Conservation (phyloP, 2,888 invertebrate species). For the Seira sanloemensis region DNA sequence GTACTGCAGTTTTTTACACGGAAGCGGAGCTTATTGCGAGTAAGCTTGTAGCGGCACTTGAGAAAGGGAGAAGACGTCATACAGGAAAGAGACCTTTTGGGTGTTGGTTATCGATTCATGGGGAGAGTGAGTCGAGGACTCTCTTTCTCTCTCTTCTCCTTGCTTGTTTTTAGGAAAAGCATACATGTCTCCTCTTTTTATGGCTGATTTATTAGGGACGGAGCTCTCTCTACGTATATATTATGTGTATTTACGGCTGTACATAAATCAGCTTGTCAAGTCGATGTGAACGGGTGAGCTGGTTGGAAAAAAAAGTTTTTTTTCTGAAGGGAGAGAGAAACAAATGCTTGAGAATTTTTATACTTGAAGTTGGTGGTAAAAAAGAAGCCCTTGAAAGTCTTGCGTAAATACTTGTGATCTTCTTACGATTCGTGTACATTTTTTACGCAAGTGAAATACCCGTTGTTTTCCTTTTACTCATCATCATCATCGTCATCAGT, state of each 20-base stretch:
- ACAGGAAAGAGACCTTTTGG: conserved; percentile 33
- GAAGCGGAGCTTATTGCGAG: too few species aligned
- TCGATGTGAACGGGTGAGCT: conserved; percentile 61
- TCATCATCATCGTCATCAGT: not conserved
- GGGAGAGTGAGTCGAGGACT: too few species aligned
- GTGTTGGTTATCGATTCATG: conserved; percentile 23
- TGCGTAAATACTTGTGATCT: not conserved
- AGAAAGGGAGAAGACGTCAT: conserved; percentile 36
- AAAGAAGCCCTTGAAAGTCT: conserved; percentile 52
- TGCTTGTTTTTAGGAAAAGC: conserved; percentile 46
- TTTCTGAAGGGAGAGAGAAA: too few species aligned
- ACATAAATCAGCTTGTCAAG: conserved; percentile 63
- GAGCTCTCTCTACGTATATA: conserved; percentile 50
- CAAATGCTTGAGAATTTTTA: conserved; percentile 36
- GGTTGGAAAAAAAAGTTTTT: conserved; percentile 39
- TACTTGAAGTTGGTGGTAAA: conserved; percentile 25
- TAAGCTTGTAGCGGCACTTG: conserved; percentile 42
- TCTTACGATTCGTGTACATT: too few species aligned
- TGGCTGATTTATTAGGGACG: conserved; percentile 63
- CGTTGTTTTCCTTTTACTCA: not conserved
- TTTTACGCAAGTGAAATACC: not conserved
- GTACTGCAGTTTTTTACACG: not conserved
- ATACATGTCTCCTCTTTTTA: conserved; percentile 59
- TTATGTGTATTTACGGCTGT: conserved; percentile 40
- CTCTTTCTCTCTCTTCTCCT: too few species aligned